Evolutionary conservation across 2,888 invertebrate species (phyloP).

Genomic region (Petrolisthes manimaculis): DNA sequence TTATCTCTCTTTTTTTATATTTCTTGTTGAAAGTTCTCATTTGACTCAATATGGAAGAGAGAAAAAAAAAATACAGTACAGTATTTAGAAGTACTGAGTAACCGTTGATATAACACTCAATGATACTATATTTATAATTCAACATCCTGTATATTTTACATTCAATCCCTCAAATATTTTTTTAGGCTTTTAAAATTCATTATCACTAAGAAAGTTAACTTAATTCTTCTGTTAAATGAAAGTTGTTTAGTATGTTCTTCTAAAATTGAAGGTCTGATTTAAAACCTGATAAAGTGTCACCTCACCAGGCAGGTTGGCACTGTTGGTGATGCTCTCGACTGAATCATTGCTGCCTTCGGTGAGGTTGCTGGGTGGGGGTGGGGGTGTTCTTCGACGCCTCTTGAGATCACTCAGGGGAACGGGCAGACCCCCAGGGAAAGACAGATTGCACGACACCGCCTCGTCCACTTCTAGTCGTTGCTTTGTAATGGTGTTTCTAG

Average conservation of each 20-base stretch:
- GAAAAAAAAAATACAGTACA: neutral
- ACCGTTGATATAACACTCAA: too few species aligned
- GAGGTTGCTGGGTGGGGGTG: slow-evolving; percentile 63
- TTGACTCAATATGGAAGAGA: neutral
- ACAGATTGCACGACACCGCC: slow-evolving; percentile 32
- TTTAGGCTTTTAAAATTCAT: too few species aligned
- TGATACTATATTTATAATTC: too few species aligned
- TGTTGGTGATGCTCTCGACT: slow-evolving; percentile 54
- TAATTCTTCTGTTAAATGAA: too few species aligned
- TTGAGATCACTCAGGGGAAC: slow-evolving; percentile 65
- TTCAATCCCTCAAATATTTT: too few species aligned
- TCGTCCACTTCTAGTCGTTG: slow-evolving; percentile 51
- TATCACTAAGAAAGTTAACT: too few species aligned
- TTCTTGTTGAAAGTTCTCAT: too few species aligned
- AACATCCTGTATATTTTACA: too few species aligned
- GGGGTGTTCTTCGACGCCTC: slow-evolving; percentile 68
- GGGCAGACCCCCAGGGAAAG: slow-evolving; percentile 61
- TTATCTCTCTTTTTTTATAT: too few species aligned
- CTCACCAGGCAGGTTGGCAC: slow-evolving; percentile 34
- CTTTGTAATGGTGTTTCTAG: slow-evolving; percentile 61
- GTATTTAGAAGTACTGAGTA: neutral
- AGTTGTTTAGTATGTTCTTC: too few species aligned
- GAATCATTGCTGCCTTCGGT: slow-evolving; percentile 63
- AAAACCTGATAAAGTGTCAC: neutral
- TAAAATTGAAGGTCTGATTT: too few species aligned